Base-by-base conservation (phyloP, 2,113 vertebrate genomes). In the Pterocles gutturalis region DNA sequence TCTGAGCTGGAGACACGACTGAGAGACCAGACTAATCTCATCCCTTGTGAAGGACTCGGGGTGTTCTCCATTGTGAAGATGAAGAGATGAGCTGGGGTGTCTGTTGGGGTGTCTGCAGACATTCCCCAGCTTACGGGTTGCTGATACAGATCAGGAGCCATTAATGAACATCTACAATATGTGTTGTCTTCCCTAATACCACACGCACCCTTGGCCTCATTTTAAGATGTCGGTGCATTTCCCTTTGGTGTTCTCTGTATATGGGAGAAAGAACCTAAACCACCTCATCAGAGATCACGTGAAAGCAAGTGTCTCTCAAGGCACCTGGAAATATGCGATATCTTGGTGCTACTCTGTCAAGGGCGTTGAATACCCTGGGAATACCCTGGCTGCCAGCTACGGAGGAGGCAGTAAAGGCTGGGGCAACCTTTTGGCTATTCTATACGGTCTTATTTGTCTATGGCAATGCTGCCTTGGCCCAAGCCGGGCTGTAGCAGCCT, bases 101-200 rank as follows among this genome's bases (percentile, higher is more conserved):
- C 78, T 89, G 77, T 78, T 84, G 54, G n/a, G 28, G 9, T 87
- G 55, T 78, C 78, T 89, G 77, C 81, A 91, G 81, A 89, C 34
- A 8, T 53, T 83, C 41, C 38, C 31, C 49, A 62, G n/a, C 57
- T 64, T 22, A 46, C 46, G 51, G 20, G 67, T 20, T 79, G 81
- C 73, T 89, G 87, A 91, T 94, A 36, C 1, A 45, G 53, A 93
- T 84, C 91, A 85, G 96, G 61, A 96, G 81, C 61, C 31, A 8
- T 49, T 81, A 89, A 89, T 69, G 81, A 77, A 34, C 81, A 87
- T 78, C 69, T 89, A 17, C 77, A 72, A 36, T 13, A 20, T n/a
- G 51, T 1, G 8, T 14, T 64, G 66, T 60, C 83, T 55, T 65
- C 87, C 17, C 6, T 38, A 61, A 66, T 18, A 82, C 61, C 83